phyloP scores from a whole-genome alignment of 2,888 invertebrate genomes.

The Oscheius sp. region DNA sequence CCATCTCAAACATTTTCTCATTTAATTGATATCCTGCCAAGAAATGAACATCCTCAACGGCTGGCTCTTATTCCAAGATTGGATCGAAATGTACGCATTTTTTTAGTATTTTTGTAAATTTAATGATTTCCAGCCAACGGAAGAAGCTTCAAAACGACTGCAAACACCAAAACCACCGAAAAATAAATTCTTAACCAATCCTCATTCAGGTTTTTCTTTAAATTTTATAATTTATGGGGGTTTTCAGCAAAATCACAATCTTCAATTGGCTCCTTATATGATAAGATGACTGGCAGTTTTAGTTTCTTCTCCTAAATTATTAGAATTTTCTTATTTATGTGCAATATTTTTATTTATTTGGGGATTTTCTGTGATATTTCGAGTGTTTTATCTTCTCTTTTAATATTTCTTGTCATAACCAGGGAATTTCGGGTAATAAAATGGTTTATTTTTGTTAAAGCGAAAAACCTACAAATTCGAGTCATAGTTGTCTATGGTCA shows the following conservation, averaged over 20 bases:
- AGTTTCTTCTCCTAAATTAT: constrained; percentile 24
- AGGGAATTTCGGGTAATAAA: too few relatives aligned
- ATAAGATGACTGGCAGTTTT: constrained; percentile 55
- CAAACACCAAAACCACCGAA: constrained; percentile 39
- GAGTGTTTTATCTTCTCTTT: too few relatives aligned
- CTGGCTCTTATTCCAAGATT: constrained; percentile 51
- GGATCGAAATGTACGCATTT: constrained; percentile 40
- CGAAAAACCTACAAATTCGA: too few relatives aligned
- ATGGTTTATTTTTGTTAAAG: too few relatives aligned
- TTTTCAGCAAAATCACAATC: constrained; percentile 35
- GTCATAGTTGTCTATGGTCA: too few relatives aligned
- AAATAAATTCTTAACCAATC: constrained; percentile 54
- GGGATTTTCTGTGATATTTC: too few relatives aligned
- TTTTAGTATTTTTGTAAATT: background rate
- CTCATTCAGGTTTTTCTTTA: constrained; percentile 36
- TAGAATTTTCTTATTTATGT: too few relatives aligned
- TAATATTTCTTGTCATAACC: too few relatives aligned
- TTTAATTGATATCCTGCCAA: constrained; percentile 43
- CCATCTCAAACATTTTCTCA: constrained; percentile 39
- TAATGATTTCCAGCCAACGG: constrained; percentile 43
- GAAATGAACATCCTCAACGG: constrained; percentile 48
- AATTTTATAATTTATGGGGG: background rate
- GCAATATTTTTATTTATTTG: too few relatives aligned
- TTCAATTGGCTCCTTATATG: constrained; percentile 54
- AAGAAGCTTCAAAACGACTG: constrained; percentile 41